Conservation (phyloP, 2,113 vertebrate species). For the Etheostoma cragini region DNA sequence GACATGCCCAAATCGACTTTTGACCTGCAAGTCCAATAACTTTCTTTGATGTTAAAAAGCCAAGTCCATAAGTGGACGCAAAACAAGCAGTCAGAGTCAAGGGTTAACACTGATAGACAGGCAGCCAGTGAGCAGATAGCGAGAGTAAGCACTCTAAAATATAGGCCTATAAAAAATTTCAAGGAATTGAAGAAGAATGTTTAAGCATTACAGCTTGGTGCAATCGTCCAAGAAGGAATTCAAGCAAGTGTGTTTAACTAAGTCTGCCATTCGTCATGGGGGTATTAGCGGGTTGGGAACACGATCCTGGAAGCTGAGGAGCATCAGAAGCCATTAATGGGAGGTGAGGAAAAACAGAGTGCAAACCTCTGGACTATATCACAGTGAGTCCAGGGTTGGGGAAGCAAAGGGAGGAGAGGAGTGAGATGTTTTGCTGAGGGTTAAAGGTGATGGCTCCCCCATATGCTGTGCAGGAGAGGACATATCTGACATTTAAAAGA, state of each 20-base stretch:
- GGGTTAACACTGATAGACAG: conserved; percentile 24
- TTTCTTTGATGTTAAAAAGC: conserved; percentile 26
- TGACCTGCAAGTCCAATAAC: conserved; percentile 39
- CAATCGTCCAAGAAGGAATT: conserved; percentile 2
- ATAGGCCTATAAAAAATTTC: not conserved
- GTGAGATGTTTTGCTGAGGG: not conserved
- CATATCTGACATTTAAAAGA: not conserved
- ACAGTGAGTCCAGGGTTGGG: conserved; percentile 1
- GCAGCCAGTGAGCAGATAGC: not conserved
- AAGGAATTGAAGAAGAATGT: conserved; percentile 21
- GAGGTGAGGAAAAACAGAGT: conserved; percentile 70
- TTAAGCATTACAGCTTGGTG: not conserved
- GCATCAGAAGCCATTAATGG: conserved; percentile 66
- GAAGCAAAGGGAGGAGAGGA: conserved; percentile 11
- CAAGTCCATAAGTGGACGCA: conserved; percentile 17
- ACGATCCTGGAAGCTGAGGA: conserved; percentile 49
- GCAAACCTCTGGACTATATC: conserved; percentile 62
- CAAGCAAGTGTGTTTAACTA: conserved; percentile 39
- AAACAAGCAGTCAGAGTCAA: conserved; percentile 42
- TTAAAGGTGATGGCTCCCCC: not conserved
- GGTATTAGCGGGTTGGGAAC: conserved; percentile 49
- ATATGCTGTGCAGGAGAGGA: not conserved
- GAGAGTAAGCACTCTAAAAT: not conserved
- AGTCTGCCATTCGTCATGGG: conserved; percentile 35
- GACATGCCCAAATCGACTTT: conserved; percentile 35